Conservation (phyloP, 2,797 vertebrate species). For the Smutsia temminckii region DNA sequence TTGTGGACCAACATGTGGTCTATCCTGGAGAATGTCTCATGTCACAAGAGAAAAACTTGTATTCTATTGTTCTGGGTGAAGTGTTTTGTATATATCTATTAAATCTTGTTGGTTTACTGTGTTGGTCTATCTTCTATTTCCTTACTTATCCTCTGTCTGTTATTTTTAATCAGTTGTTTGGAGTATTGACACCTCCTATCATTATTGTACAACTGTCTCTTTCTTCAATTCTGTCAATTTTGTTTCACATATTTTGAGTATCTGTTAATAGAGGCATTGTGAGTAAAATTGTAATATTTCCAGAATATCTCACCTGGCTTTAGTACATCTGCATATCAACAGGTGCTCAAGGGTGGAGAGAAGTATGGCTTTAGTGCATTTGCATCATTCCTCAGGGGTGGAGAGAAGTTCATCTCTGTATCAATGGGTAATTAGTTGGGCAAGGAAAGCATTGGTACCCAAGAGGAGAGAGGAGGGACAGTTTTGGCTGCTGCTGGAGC, state of each 20-base stretch:
- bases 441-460: no score
- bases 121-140: background rate
- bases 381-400: no score
- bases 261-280: background rate
- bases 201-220: background rate
- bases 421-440: no score
- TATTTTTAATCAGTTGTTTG: background rate
- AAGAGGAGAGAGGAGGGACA: no score
- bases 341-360: no score
- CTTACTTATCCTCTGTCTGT: background rate
- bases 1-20: background rate
- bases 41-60: background rate
- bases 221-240: background rate
- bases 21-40: background rate
- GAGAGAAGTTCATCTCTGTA: no score
- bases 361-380: no score
- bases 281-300: no score
- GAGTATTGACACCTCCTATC: background rate
- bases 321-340: no score
- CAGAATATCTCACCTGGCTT: no score
- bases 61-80: background rate
- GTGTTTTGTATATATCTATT: background rate
- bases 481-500: no score
- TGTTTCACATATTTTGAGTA: background rate
- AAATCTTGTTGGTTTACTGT: background rate